Evolutionary conservation across 1,140 invertebrate genomes (phyloP).

Genomic region (Drosophila nasuta): DNA sequence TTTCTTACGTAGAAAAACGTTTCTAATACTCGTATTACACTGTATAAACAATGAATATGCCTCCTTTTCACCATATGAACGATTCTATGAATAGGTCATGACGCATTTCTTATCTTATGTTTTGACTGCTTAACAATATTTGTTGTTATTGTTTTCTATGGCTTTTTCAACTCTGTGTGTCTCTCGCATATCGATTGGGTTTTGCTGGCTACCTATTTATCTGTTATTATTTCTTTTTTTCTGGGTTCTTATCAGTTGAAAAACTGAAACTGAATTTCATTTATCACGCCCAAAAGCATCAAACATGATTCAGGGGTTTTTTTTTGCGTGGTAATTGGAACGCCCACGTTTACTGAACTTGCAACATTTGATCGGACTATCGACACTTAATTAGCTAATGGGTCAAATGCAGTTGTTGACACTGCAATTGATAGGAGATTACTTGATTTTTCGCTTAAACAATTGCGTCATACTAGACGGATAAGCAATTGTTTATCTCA

Average conservation of each 20-base stretch:
- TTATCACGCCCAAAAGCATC: conserved; percentile 1
- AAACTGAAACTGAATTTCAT: conserved; percentile 11
- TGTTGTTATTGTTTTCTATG: conserved; percentile 9
- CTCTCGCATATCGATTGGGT: conserved; percentile 21
- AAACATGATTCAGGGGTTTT: conserved; percentile 7
- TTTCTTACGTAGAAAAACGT: conserved; percentile 4
- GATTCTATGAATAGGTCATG: conserved; percentile 19
- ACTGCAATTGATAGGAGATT: conserved; percentile 20
- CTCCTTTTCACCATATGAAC: not conserved
- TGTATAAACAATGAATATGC: conserved; percentile 19
- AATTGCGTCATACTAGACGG: conserved; percentile 16
- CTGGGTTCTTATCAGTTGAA: conserved; percentile 22
- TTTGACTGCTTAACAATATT: not conserved
- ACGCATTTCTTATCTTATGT: conserved; percentile 21
- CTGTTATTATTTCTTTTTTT: conserved; percentile 4
- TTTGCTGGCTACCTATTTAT: conserved; percentile 37
- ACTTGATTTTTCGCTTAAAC: not conserved
- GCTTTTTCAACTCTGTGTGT: conserved; percentile 1
- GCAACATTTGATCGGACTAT: conserved; percentile 15
- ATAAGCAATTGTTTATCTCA: conserved; percentile 20
- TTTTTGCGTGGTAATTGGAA: not conserved
- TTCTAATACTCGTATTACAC: conserved; percentile 22
- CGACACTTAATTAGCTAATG: conserved; percentile 31
- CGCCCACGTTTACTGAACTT: not conserved
- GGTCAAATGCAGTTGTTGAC: conserved; percentile 24